These are phyloP conservation scores for Popillia japonica DNA, from an alignment of 1,140 invertebrate species.

Conservation along the genomic window DNA sequence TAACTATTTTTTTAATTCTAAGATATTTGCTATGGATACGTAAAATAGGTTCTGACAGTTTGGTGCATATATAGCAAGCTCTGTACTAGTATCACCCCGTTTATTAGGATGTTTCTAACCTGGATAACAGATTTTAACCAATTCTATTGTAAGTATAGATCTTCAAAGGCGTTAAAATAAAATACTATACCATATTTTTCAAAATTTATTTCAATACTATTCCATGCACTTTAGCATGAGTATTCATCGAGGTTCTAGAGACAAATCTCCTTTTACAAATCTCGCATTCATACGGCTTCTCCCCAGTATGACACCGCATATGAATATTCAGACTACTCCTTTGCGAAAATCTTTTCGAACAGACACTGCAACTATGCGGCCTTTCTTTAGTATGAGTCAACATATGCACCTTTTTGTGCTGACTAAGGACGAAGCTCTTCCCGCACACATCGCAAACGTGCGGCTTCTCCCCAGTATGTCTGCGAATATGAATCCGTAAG, in stretches of 20 bases:
- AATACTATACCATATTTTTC: too few relatives aligned
- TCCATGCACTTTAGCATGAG: not conserved
- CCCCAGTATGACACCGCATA: slow-evolving; percentile 46
- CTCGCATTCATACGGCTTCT: slow-evolving; percentile 51
- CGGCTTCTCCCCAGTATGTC: slow-evolving; percentile 43
- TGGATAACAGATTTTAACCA: too few relatives aligned
- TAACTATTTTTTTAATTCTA: too few relatives aligned
- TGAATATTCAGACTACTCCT: slow-evolving; percentile 36
- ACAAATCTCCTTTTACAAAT: slow-evolving; percentile 67
- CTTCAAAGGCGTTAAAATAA: too few relatives aligned
- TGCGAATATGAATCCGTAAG: slow-evolving; percentile 48
- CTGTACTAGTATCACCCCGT: too few relatives aligned
- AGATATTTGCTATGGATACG: too few relatives aligned
- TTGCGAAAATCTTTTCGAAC: slow-evolving; percentile 66
- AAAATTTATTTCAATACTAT: too few relatives aligned
- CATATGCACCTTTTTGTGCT: not conserved
- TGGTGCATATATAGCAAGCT: too few relatives aligned
- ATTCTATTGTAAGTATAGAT: too few relatives aligned
- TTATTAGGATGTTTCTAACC: too few relatives aligned
- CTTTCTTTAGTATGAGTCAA: slow-evolving; percentile 56
- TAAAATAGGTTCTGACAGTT: too few relatives aligned
- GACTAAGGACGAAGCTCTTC: slow-evolving; percentile 46
- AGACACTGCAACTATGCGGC: slow-evolving; percentile 66
- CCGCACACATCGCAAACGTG: slow-evolving; percentile 53
- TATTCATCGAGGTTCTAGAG: not conserved